Conservation (phyloP, 2,888 invertebrate species). For the Amiota mariae region DNA sequence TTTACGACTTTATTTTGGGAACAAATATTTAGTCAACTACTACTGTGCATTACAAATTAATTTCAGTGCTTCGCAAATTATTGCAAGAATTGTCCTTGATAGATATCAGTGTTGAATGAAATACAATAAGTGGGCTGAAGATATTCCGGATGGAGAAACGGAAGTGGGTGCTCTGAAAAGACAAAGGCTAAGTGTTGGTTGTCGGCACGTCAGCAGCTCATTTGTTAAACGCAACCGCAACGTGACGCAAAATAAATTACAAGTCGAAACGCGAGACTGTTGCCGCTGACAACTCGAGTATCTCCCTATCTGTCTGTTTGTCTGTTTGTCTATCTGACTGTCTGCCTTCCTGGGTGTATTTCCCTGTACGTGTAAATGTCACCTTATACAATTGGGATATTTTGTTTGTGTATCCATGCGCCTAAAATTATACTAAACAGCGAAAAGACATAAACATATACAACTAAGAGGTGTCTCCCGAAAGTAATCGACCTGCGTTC, state of each 20-base stretch:
- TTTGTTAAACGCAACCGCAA: slow-evolving; percentile 45
- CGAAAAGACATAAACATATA: too few relatives aligned
- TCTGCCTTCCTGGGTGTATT: not conserved
- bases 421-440: too few relatives aligned
- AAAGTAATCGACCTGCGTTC: too few relatives aligned
- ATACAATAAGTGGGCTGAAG: not conserved
- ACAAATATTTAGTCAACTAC: slow-evolving; percentile 13
- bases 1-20: slow-evolving; percentile 5
- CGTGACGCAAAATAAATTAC: slow-evolving; percentile 51
- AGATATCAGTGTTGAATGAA: not conserved
- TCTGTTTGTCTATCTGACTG: not conserved
- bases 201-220: slow-evolving; percentile 40
- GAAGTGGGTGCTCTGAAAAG: not conserved
- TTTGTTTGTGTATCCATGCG: too few relatives aligned
- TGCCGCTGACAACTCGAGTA: not conserved
- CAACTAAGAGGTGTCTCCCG: too few relatives aligned
- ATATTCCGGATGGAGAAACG: not conserved
- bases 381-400: too few relatives aligned
- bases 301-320: not conserved
- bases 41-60: slow-evolving; percentile 24
- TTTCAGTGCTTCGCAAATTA: slow-evolving; percentile 25
- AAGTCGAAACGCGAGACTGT: slow-evolving; percentile 28
- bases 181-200: not conserved
- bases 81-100: slow-evolving; percentile 23
- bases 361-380: too few relatives aligned